Conservation (phyloP, 2,797 vertebrate species). For the Apodemus agrarius region DNA sequence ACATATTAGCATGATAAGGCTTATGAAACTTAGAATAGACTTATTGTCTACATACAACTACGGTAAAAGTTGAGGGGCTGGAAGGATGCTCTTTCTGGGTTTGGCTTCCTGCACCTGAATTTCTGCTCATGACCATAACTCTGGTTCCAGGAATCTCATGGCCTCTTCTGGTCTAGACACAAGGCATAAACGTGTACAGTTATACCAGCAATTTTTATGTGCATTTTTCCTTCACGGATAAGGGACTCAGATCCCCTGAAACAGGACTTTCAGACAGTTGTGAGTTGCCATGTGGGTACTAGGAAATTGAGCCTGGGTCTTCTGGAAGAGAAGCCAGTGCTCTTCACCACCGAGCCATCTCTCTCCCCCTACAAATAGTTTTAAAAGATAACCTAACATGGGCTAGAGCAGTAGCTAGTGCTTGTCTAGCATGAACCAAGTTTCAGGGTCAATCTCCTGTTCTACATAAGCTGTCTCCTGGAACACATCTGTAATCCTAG, state of each 20-base stretch:
- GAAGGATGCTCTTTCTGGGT: neutral
- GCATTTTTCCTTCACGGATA: neutral
- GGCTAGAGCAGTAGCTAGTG: neutral
- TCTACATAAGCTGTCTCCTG: neutral
- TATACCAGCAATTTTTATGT: neutral
- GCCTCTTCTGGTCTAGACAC: neutral
- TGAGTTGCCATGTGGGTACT: neutral
- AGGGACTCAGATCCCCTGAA: neutral
- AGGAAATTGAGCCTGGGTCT: neutral
- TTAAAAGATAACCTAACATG: neutral
- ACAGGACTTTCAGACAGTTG: neutral
- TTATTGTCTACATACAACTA: neutral
- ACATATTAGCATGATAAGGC: neutral
- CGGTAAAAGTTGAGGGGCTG: neutral
- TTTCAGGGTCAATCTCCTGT: neutral
- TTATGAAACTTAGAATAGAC: conserved; percentile 25
- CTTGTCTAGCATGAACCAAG: neutral
- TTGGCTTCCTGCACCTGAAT: neutral
- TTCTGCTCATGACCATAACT: neutral
- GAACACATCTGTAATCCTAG: neutral
- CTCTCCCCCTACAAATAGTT: neutral
- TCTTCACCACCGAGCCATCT: too few species aligned
- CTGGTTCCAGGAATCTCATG: neutral
- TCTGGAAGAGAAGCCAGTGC: too few species aligned
- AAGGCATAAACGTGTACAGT: neutral